A percentile compares a stretch with the other conserved stretches of the same genome.
Conservation (phyloP, 2,797 vertebrate species). For the Crax fasciolata region DNA sequence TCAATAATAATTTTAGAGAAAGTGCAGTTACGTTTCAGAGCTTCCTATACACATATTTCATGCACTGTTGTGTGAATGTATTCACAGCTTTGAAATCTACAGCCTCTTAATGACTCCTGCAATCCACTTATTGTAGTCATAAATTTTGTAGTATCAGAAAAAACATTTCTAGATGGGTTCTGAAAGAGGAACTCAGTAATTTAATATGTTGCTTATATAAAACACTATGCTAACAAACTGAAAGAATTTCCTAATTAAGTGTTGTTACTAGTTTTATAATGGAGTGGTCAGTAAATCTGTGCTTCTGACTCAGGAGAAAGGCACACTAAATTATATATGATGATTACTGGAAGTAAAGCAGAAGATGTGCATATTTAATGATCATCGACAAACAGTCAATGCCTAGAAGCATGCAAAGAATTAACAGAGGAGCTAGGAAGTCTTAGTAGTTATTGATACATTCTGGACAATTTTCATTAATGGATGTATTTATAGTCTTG, state of each 20-base stretch:
- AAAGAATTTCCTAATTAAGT: conserved; percentile 15
- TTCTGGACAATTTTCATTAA: background rate
- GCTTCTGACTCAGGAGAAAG: background rate
- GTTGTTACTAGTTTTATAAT: background rate
- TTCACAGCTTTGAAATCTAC: conserved; percentile 21
- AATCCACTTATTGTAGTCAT: background rate
- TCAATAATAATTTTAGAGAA: background rate
- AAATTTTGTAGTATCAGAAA: conserved; percentile 12
- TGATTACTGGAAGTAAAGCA: background rate
- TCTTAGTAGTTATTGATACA: background rate
- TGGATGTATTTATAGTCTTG: background rate
- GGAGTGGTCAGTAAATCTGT: background rate
- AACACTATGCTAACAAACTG: background rate
- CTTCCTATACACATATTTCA: conserved; percentile 1
- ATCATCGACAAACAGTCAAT: background rate
- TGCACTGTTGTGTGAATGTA: background rate
- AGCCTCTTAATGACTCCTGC: conserved; percentile 4
- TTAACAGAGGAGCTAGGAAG: background rate
- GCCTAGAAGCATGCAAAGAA: background rate
- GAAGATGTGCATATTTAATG: background rate
- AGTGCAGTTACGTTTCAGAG: background rate
- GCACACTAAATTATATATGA: background rate
- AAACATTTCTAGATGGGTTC: conserved; percentile 11
- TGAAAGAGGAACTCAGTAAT: background rate
- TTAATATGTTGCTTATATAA: conserved; percentile 27